Base-by-base conservation (phyloP, 2,888 invertebrate species). In the Phortica okadai region DNA sequence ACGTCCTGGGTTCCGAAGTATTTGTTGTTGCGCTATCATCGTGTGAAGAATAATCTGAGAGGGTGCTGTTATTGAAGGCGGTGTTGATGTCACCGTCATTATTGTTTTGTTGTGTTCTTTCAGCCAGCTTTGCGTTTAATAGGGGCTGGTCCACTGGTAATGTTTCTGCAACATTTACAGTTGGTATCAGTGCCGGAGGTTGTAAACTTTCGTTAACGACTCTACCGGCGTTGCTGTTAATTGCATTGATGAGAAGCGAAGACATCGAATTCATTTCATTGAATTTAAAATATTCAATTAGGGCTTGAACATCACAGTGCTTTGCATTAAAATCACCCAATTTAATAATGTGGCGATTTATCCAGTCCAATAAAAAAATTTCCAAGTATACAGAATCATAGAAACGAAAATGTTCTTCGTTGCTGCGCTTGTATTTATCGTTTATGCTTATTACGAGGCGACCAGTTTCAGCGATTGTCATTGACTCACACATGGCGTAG, bases 401-500 rank as follows among this genome's bases (percentile, higher is more conserved):
- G 54, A 89, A 91, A 5, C 87, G 87, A 33, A 90, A 69, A 5
- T 84, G 81, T 21, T 89, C 88, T 0, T 77, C 44, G 41, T 33
- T 54, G 56, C 10, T 72, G 8, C n/a, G 33, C n/a, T 72, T 10
- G 25, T 56, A 72, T 14, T 72, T 72, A 6, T 89, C 87, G 50
- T 83, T 83, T 6, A 89, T 77, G 1, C 80, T 79, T 6, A 87
- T 59, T 0, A 90, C 83, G 2, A 90, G 78, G 5, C 82, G 77
- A 0, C 84, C 84, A 0, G 90, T 88, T 79, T 92, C 88, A 0
- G 80, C 80, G 0, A 81, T 77, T 0, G 88, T 84, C 73, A 93
- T 82, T 73, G 90, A 86, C 77, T 93, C 93, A 77, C 92, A 92
- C 16, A 93, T 82, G 3, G 82, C 75, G 83, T 92, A 93, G 2